phyloP scores from a whole-genome alignment of 2,888 invertebrate genomes.

The Lamproptera curius region DNA sequence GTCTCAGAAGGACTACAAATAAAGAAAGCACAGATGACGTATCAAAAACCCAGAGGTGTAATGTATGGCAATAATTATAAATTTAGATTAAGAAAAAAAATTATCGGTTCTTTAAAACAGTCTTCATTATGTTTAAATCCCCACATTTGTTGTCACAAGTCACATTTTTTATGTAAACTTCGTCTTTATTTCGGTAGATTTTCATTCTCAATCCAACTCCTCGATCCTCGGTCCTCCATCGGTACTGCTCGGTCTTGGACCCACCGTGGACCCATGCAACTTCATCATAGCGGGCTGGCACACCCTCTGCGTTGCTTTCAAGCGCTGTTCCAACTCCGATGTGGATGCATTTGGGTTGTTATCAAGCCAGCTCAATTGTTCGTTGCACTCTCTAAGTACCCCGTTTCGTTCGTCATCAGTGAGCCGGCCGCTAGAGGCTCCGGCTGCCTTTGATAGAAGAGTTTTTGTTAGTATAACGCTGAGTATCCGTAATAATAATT shows the following conservation, averaged over 20 bases:
- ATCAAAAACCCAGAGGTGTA: too few species aligned
- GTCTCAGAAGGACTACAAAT: too few species aligned
- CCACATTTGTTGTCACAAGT: too few species aligned
- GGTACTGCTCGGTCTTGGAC: constrained; percentile 47
- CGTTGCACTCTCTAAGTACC: constrained; percentile 83
- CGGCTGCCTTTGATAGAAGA: constrained; percentile 74
- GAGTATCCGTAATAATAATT: too few species aligned
- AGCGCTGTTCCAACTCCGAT: constrained; percentile 86
- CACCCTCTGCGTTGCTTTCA: constrained; percentile 85
- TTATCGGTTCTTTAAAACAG: too few species aligned
- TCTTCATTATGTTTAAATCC: too few species aligned
- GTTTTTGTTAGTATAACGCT: too few species aligned
- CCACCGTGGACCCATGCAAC: constrained; percentile 80
- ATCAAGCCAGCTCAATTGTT: constrained; percentile 89
- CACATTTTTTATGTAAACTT: too few species aligned
- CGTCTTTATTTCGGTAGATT: too few species aligned
- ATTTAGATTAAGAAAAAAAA: too few species aligned
- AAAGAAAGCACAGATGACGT: too few species aligned
- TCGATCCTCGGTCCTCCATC: constrained; percentile 79
- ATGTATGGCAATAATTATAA: too few species aligned
- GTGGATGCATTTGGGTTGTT: constrained; percentile 86
- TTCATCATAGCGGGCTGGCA: constrained; percentile 91
- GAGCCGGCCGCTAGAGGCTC: constrained; percentile 83
- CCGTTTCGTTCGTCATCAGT: constrained; percentile 83
- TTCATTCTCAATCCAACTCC: constrained; percentile 26